These are phyloP conservation scores for Drosophila prolongata DNA, from an alignment of 2,888 invertebrate genomes.

Conservation along the genomic window DNA sequence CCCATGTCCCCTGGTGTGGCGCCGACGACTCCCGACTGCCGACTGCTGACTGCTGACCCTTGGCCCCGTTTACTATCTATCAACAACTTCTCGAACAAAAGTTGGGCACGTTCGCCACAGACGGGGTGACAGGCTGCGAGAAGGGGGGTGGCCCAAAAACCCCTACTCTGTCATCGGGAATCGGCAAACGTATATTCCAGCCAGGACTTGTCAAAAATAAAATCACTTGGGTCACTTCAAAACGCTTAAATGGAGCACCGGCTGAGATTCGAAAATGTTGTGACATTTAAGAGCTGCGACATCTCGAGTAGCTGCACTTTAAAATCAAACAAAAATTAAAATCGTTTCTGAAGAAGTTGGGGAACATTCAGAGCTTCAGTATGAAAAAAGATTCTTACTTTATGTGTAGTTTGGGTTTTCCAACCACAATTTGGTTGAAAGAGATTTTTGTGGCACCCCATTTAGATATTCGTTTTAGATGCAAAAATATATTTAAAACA, in stretches of 20 bases:
- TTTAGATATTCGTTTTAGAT: too few relatives aligned
- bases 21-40: slow-evolving; percentile 30
- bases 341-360: too few relatives aligned
- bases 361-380: too few relatives aligned
- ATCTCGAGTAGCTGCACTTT: slow-evolving; percentile 20
- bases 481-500: too few relatives aligned
- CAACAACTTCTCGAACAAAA: slow-evolving; percentile 65
- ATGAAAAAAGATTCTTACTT: too few relatives aligned
- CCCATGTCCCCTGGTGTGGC: slow-evolving; percentile 67
- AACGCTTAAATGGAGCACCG: slow-evolving; percentile 26
- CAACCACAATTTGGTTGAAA: too few relatives aligned
- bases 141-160: neutral
- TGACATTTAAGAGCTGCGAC: slow-evolving; percentile 32
- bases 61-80: slow-evolving; percentile 63
- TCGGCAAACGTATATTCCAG: slow-evolving; percentile 25
- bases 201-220: slow-evolving; percentile 39
- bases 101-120: slow-evolving; percentile 57
- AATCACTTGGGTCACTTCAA: slow-evolving; percentile 30
- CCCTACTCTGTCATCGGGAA: neutral
- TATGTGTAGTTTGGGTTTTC: too few relatives aligned
- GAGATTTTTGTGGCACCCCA: too few relatives aligned
- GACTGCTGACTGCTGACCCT: slow-evolving; percentile 61
- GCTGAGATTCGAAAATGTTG: slow-evolving; percentile 28
- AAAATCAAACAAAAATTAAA: neutral
- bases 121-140: slow-evolving; percentile 19